phyloP scores from a whole-genome alignment of 2,113 vertebrate species.

The Centropristis striata region DNA sequence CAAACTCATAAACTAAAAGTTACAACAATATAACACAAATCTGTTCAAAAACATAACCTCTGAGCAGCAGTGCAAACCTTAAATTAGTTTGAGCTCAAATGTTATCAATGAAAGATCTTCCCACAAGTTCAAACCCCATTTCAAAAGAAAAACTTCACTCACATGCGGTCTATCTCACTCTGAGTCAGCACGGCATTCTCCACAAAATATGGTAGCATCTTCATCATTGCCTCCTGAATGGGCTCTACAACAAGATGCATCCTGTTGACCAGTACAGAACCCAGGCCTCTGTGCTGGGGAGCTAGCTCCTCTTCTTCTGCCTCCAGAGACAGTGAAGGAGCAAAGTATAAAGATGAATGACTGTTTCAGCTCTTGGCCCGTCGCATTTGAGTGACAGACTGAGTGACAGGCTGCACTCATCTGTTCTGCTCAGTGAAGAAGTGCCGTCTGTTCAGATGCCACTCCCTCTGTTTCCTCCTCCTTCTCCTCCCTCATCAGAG shows the following conservation, averaged over 20 bases:
- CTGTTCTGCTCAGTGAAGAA: constrained; percentile 51
- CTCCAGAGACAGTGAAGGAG: constrained; percentile 30
- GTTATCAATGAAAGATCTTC: background rate
- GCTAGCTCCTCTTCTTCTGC: constrained; percentile 59
- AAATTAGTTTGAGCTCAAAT: background rate
- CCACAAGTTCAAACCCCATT: constrained; percentile 1
- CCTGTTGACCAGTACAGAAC: constrained; percentile 59
- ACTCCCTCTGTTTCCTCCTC: constrained; percentile 61
- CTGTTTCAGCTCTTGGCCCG: constrained; percentile 1
- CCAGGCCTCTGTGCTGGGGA: background rate
- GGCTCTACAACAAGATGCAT: constrained; percentile 84
- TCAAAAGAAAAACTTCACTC: constrained; percentile 64
- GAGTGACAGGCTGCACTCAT: constrained; percentile 59
- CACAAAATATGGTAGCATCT: constrained; percentile 87
- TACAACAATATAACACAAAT: background rate
- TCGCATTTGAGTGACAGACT: constrained; percentile 64
- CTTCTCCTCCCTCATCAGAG: constrained; percentile 53
- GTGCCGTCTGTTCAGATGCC: constrained; percentile 61
- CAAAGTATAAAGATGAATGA: background rate
- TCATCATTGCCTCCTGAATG: constrained; percentile 78
- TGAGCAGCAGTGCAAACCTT: background rate
- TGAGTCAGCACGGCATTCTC: constrained; percentile 85
- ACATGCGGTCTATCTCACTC: constrained; percentile 86
- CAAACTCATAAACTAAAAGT: constrained; percentile 4
- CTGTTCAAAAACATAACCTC: background rate